Percentiles rank a stretch among this genome's conserved stretches.
These are phyloP conservation scores for Tridacna crocea DNA, from an alignment of 2,888 invertebrate species.

Conservation along the genomic window DNA sequence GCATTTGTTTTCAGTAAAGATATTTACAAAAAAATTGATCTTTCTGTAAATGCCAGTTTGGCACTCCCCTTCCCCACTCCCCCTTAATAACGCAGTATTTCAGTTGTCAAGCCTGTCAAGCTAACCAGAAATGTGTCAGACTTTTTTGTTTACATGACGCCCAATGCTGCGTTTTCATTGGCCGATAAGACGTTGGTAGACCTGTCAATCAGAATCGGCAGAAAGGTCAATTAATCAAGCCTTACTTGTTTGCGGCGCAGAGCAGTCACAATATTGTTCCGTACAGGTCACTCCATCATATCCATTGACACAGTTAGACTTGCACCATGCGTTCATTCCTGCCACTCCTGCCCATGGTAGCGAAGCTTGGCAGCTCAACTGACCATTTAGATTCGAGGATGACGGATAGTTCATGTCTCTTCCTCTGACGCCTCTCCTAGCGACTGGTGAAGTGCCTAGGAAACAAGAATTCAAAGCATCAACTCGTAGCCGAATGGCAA, in stretches of 20 bases:
- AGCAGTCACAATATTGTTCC: conserved; percentile 10
- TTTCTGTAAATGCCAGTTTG: too few species aligned
- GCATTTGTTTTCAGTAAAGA: too few species aligned
- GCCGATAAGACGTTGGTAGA: too few species aligned
- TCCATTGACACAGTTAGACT: conserved; percentile 36
- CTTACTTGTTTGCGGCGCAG: conserved; percentile 4
- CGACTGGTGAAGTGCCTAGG: neutral
- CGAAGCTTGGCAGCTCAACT: conserved; percentile 33
- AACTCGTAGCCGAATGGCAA: too few species aligned
- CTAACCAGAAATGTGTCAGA: too few species aligned
- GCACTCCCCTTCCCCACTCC: too few species aligned
- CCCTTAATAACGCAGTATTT: too few species aligned
- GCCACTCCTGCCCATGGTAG: conserved; percentile 34
- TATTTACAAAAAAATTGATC: too few species aligned
- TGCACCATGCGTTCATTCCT: conserved; percentile 52
- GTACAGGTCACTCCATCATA: conserved; percentile 12
- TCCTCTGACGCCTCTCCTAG: conserved; percentile 19
- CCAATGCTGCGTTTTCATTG: too few species aligned
- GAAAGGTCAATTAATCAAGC: neutral
- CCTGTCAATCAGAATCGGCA: too few species aligned
- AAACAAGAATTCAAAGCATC: neutral
- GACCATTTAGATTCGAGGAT: conserved; percentile 5
- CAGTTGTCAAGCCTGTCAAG: too few species aligned
- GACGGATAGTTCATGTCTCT: neutral
- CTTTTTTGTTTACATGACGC: too few species aligned